These are phyloP conservation scores for Cephus pulcher DNA, from an alignment of 2,888 invertebrate species.

Conservation along the genomic window DNA sequence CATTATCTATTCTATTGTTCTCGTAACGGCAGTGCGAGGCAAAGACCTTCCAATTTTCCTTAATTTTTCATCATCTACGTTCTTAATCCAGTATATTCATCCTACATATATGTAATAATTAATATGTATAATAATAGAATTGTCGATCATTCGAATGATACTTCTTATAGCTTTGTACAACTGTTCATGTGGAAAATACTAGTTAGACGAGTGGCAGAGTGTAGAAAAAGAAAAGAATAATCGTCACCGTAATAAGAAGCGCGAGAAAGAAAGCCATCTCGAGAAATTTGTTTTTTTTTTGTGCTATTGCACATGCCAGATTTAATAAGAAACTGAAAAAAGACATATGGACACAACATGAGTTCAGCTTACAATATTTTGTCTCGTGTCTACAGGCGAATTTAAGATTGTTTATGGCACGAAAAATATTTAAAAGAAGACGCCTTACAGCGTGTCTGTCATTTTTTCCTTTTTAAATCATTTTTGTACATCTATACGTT, in stretches of 20 bases:
- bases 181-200: not conserved
- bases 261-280: not conserved
- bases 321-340: not conserved
- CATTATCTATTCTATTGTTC: too few relatives aligned
- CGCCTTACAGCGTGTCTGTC: not conserved
- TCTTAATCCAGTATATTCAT: not conserved
- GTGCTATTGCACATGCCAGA: not conserved
- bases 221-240: not conserved
- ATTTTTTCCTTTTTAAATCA: not conserved
- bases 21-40: slow-evolving; percentile 49
- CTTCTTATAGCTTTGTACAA: not conserved
- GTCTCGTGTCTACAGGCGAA: not conserved
- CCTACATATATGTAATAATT: not conserved
- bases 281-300: not conserved
- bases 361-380: not conserved
- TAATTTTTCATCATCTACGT: not conserved
- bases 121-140: not conserved
- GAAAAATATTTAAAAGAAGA: not conserved
- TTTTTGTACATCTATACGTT: not conserved
- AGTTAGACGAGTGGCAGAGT: not conserved
- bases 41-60: slow-evolving; percentile 24
- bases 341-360: not conserved
- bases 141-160: not conserved
- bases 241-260: not conserved
- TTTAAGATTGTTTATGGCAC: not conserved